Conservation (phyloP, 2,888 invertebrate species). For the Enchytraeus crypticus region DNA sequence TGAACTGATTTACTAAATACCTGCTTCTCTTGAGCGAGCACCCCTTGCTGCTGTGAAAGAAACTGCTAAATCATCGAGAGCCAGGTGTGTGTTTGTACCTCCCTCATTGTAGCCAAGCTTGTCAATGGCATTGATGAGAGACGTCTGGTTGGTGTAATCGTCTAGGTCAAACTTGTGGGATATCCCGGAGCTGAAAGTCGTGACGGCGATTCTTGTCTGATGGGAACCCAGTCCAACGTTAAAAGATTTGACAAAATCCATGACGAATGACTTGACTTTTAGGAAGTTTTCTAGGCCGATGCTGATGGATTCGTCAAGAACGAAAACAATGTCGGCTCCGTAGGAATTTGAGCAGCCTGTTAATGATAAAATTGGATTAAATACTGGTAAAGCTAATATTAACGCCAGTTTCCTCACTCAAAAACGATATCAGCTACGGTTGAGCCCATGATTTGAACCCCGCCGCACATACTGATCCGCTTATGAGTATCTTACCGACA, state of each 20-base stretch:
- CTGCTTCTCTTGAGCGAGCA: slow-evolving; percentile 5
- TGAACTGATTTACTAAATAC: no score
- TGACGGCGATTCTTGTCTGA: slow-evolving; percentile 7
- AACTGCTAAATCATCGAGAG: slow-evolving; percentile 9
- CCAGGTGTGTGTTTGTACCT: slow-evolving; percentile 23
- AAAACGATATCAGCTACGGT: no score
- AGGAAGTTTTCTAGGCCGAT: slow-evolving; percentile 40
- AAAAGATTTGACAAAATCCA: slow-evolving; percentile 11
- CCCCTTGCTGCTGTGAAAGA: slow-evolving; percentile 10
- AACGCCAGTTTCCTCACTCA: no score
- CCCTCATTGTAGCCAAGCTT: slow-evolving; percentile 11
- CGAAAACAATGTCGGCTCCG: slow-evolving; percentile 44
- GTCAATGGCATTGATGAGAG: background rate
- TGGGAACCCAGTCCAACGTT: slow-evolving; percentile 8
- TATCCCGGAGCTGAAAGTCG: slow-evolving; percentile 45
- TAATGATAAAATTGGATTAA: no score
- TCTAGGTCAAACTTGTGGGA: slow-evolving; percentile 50
- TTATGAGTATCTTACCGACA: no score
- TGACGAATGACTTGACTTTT: slow-evolving; percentile 24
- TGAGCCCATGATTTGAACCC: no score
- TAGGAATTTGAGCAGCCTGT: slow-evolving; percentile 27
- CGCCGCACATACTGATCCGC: no score
- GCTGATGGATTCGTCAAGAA: slow-evolving; percentile 47
- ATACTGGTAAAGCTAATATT: no score
- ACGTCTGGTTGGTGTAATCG: background rate